Evolutionary conservation across 2,888 invertebrate genomes (phyloP).

Genomic region (Oscheius sp.): DNA sequence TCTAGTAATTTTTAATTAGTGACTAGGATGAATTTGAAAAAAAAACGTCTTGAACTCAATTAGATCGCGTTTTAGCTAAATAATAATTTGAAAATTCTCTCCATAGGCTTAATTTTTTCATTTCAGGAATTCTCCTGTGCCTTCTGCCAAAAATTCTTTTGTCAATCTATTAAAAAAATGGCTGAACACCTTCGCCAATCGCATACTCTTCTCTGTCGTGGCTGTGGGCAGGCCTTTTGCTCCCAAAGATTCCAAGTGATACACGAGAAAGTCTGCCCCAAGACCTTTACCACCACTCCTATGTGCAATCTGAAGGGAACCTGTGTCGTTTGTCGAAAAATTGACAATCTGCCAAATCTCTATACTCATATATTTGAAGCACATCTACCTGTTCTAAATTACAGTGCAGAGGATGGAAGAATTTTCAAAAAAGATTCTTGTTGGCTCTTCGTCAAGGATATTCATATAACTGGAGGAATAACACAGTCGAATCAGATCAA

Average conservation of each 20-base stretch:
- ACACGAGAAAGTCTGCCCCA: slow-evolving; percentile 7
- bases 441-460: background rate
- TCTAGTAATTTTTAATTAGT: too few relatives aligned
- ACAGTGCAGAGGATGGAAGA: background rate
- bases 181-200: slow-evolving; percentile 5
- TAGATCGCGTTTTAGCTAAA: too few relatives aligned
- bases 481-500: background rate
- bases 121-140: background rate
- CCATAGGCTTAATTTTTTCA: background rate
- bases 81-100: too few relatives aligned
- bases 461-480: background rate
- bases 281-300: background rate
- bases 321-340: background rate
- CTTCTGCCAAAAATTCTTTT: background rate
- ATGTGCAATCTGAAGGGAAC: background rate
- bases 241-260: background rate
- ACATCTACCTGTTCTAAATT: background rate
- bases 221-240: slow-evolving; percentile 23
- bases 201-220: slow-evolving; percentile 8
- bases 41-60: too few relatives aligned
- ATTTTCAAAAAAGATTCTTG: background rate
- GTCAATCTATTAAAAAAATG: slow-evolving; percentile 8
- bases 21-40: too few relatives aligned
- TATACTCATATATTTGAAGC: slow-evolving; percentile 17
- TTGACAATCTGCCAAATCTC: background rate